A percentile compares a stretch with the other conserved stretches of the same genome.
phyloP scores from a whole-genome alignment of 2,113 vertebrate species.

The Catagonus wagneri region DNA sequence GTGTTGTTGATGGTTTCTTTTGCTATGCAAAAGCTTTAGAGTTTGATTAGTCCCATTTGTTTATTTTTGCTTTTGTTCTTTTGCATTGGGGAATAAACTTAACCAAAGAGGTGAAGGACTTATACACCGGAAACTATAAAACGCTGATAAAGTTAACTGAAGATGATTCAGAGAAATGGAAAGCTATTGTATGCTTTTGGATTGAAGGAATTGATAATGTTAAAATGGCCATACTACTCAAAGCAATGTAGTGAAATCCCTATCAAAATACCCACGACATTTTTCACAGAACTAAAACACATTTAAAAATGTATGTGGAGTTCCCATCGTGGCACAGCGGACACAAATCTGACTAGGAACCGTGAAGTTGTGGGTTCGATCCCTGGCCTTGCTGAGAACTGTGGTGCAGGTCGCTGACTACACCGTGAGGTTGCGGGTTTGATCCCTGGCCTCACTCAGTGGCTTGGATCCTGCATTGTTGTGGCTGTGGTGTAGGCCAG shows the following conservation, averaged over 20 bases:
- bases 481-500: too few species aligned
- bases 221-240: neutral
- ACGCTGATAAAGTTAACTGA: neutral
- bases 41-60: neutral
- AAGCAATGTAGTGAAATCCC: neutral
- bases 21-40: neutral
- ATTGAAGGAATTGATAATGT: neutral
- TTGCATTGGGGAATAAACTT: neutral
- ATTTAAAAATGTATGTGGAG: neutral
- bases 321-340: too few species aligned
- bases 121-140: neutral
- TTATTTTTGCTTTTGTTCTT: neutral
- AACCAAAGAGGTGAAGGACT: neutral
- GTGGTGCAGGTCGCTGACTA: too few species aligned
- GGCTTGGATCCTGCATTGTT: too few species aligned
- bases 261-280: neutral
- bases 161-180: neutral
- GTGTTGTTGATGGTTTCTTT: neutral
- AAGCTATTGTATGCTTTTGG: neutral
- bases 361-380: too few species aligned
- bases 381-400: too few species aligned
- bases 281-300: neutral
- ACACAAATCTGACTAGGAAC: too few species aligned
- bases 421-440: too few species aligned
- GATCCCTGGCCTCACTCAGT: too few species aligned